Base-by-base conservation (phyloP, 2,113 vertebrate species). In the Spheniscus mendiculus region DNA sequence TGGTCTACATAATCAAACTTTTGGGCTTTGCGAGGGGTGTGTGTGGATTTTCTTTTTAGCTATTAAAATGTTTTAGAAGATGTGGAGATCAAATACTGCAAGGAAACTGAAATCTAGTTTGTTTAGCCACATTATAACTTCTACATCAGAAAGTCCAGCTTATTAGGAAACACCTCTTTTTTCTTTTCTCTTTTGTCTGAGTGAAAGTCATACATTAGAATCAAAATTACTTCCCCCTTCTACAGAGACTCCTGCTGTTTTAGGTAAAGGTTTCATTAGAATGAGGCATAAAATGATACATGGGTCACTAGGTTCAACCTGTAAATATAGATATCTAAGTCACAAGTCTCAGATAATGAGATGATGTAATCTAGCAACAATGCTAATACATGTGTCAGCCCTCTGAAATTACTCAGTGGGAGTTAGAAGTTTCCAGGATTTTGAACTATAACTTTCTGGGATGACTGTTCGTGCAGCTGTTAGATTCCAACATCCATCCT, bases 21-120 rank as follows among this genome's bases (percentile, higher is more conserved):
- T 5, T 21, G 8, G 15, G 1, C 19, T 65, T 76, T 16, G 25
- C 1, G 42, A 42, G 7, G 1, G 6, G 7, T 1, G 42, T 42
- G 42, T 34, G 7, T 3, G 1, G 17, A 19, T 72, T 76, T 80
- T 55, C 2, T 27, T 72, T 55, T 74, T 53, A 63, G 34, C 10
- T 66, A 26, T 58, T 53, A 44, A 76, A 90, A 63, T 53, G 2
- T 6, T 86, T 92, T 53, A 61, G 49, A 90, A 76, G 6, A 47
- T 32, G 5, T 70, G 9, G 30, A 44, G 30, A 69, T 71, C 22
- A 84, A 83, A 80, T 40, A 29, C 27, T 56, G 8, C 9, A 34
- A 59, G 20, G 10, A 73, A 83, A 74, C 9, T 5, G 21, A 72
- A 76, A 63, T 83, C 30, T 53, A 17, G 27, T 53, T 59, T 69